Evolutionary conservation across 2,888 invertebrate species (phyloP).

Genomic region (Cyclophora albipunctata): DNA sequence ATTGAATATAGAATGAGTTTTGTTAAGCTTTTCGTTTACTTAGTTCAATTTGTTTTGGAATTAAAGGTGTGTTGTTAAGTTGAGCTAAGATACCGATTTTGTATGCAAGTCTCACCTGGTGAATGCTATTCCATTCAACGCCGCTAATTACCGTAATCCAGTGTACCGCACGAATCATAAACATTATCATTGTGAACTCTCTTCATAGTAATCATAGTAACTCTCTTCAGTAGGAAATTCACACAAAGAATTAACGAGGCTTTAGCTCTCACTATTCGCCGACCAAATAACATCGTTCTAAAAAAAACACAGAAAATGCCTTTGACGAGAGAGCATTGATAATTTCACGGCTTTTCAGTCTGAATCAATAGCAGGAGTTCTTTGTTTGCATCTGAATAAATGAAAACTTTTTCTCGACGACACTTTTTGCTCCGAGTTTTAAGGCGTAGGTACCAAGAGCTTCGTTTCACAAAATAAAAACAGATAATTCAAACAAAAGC

Average conservation of each 20-base stretch:
- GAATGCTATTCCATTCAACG: no score
- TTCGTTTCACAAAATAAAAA: conserved; percentile 21
- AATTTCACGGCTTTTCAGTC: conserved; percentile 12
- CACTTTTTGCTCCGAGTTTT: conserved; percentile 15
- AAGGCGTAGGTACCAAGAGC: conserved; percentile 8
- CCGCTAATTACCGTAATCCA: no score
- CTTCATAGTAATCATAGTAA: no score
- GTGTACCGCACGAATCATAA: no score
- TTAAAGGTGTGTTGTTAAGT: no score
- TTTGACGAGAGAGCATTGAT: conserved; percentile 2
- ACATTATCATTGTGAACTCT: no score
- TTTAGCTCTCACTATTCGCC: not conserved
- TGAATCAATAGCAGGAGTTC: conserved; percentile 21
- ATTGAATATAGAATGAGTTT: no score
- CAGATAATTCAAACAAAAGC: conserved; percentile 24
- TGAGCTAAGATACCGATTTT: no score
- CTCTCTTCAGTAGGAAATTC: not conserved
- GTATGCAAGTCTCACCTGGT: no score
- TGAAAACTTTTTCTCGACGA: conserved; percentile 25
- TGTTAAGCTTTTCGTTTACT: no score
- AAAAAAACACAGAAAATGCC: not conserved
- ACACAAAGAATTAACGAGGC: not conserved
- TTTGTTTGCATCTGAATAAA: conserved; percentile 35
- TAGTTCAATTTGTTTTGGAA: no score
- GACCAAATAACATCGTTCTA: not conserved